Conservation (phyloP, 37 sponge, comb jelly and placozoan species). For the Spongilla lacustris region DNA sequence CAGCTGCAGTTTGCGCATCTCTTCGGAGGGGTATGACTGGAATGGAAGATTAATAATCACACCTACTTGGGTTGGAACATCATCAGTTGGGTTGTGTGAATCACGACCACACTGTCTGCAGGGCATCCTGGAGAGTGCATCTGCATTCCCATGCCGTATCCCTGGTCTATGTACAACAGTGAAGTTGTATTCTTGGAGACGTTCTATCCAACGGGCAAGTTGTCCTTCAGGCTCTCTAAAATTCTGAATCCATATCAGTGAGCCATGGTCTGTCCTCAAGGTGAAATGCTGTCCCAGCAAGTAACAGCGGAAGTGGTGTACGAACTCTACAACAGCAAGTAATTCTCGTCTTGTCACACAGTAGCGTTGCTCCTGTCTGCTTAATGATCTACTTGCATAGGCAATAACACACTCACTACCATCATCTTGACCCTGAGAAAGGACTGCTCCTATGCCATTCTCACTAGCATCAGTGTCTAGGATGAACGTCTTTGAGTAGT, state of each 20-base stretch:
- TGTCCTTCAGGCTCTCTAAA: slow-evolving; percentile 28
- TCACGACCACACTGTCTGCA: slow-evolving; percentile 13
- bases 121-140: slow-evolving; percentile 11
- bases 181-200: background rate
- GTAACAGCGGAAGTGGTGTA: slow-evolving; percentile 20
- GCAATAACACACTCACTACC: slow-evolving; percentile 35
- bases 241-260: slow-evolving; percentile 15
- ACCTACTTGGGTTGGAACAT: background rate
- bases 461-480: slow-evolving; percentile 58
- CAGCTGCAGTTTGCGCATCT: slow-evolving; percentile 29
- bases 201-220: slow-evolving; percentile 27
- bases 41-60: background rate
- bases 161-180: background rate
- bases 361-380: slow-evolving; percentile 7
- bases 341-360: slow-evolving; percentile 34
- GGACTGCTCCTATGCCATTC: slow-evolving; percentile 51
- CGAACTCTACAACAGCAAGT: slow-evolving; percentile 18
- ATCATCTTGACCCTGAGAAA: slow-evolving; percentile 34
- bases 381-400: background rate
- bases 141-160: slow-evolving; percentile 1
- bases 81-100: background rate
- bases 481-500: slow-evolving; percentile 17
- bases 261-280: slow-evolving; percentile 30
- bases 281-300: slow-evolving; percentile 11
- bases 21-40: background rate